Conservation (phyloP, 2,113 vertebrate species). For the Myotis lucifugus region DNA sequence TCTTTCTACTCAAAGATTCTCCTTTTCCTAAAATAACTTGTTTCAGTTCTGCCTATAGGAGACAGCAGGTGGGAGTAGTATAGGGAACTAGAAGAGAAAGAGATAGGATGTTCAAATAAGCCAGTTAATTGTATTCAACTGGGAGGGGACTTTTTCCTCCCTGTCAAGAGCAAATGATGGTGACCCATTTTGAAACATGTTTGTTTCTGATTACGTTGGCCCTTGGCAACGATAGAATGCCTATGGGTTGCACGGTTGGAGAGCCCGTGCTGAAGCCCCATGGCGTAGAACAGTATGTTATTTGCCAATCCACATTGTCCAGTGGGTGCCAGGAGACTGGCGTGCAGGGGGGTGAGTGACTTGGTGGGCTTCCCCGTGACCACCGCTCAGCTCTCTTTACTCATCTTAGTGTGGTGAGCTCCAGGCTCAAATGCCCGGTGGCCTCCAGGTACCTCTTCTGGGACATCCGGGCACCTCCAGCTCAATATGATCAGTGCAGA, state of each 20-base stretch:
- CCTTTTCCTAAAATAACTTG: background rate
- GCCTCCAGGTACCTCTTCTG: background rate
- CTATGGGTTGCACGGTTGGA: background rate
- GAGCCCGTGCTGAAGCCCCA: background rate
- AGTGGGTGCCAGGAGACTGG: background rate
- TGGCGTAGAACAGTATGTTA: accelerated
- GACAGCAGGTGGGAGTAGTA: background rate
- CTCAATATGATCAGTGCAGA: accelerated
- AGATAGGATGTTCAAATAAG: background rate
- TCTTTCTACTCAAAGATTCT: slow-evolving; percentile 44
- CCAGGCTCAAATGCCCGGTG: background rate
- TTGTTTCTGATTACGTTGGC: background rate
- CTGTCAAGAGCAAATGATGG: background rate
- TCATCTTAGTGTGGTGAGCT: background rate
- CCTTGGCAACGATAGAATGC: background rate
- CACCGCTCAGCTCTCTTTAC: accelerated
- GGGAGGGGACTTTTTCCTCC: background rate
- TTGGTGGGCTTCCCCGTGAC: background rate
- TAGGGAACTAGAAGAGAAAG: background rate
- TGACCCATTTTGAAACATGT: background rate
- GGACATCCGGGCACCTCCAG: background rate
- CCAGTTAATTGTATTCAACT: background rate
- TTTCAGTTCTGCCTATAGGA: slow-evolving; percentile 22
- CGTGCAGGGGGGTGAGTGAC: background rate
- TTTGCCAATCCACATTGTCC: background rate